phyloP scores from a whole-genome alignment of 2,888 invertebrate species.

The Synergus laeviventris region DNA sequence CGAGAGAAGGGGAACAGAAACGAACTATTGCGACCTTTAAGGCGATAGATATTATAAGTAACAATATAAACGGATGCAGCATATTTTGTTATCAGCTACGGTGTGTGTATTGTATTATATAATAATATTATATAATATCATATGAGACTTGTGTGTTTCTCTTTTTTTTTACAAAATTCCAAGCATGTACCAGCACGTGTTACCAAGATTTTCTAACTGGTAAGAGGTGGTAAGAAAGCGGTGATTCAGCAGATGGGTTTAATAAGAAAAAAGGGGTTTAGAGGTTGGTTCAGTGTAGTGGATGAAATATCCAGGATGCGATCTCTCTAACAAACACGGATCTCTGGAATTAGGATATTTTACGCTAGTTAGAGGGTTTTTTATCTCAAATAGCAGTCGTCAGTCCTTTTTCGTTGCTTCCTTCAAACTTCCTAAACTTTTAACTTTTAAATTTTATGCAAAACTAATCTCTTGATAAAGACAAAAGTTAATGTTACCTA shows the following conservation, averaged over 20 bases:
- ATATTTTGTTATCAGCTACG: slow-evolving; percentile 50
- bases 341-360: slow-evolving; percentile 54
- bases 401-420: slow-evolving; percentile 17
- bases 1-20: slow-evolving; percentile 43
- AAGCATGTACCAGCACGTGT: slow-evolving; percentile 71
- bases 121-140: slow-evolving; percentile 43
- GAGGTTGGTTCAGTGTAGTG: slow-evolving; percentile 51
- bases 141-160: slow-evolving; percentile 58
- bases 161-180: slow-evolving; percentile 62
- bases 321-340: slow-evolving; percentile 59
- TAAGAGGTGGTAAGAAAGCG: slow-evolving; percentile 69
- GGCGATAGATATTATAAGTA: slow-evolving; percentile 43
- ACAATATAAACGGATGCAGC: slow-evolving; percentile 51
- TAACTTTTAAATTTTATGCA: neutral
- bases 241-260: slow-evolving; percentile 69
- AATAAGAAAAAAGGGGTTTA: slow-evolving; percentile 59
- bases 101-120: slow-evolving; percentile 50
- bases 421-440: neutral
- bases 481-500: neutral
- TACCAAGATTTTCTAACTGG: slow-evolving; percentile 66
- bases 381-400: slow-evolving; percentile 65
- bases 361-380: slow-evolving; percentile 63
- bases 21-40: slow-evolving; percentile 50
- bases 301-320: slow-evolving; percentile 58
- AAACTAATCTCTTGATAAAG: neutral